These are phyloP conservation scores for Mimachlamys varia DNA, from an alignment of 2,888 invertebrate genomes.

Conservation along the genomic window DNA sequence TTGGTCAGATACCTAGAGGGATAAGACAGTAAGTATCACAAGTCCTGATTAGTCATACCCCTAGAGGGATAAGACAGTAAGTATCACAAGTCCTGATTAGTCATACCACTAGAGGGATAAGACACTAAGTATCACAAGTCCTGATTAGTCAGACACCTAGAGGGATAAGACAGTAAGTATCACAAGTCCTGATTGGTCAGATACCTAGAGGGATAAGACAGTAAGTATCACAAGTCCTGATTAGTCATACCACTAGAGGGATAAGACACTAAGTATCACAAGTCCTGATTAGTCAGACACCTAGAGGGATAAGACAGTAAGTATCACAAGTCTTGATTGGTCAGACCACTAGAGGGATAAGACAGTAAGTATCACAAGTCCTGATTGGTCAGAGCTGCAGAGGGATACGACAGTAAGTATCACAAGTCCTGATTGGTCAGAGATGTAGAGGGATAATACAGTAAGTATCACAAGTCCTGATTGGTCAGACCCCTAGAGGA, in stretches of 20 bases:
- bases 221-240: conserved; percentile 57
- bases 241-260: conserved; percentile 75
- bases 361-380: no score
- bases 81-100: no score
- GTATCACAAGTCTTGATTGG: no score
- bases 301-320: no score
- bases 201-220: no score
- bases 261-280: conserved; percentile 63
- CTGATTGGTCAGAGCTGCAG: conserved; percentile 68
- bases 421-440: conserved; percentile 69
- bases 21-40: conserved; percentile 53
- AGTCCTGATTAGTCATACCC: no score
- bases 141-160: no score
- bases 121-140: conserved; percentile 59
- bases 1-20: conserved; percentile 71
- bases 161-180: no score
- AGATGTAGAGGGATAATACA: conserved; percentile 68
- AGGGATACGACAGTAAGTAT: not conserved
- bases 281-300: no score
- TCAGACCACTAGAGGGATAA: no score
- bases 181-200: no score
- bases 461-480: conserved; percentile 57
- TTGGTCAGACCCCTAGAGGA: conserved; percentile 71
- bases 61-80: no score
- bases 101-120: conserved; percentile 70